Base-by-base conservation (phyloP, 2,888 invertebrate species). In the Andricus curvator region DNA sequence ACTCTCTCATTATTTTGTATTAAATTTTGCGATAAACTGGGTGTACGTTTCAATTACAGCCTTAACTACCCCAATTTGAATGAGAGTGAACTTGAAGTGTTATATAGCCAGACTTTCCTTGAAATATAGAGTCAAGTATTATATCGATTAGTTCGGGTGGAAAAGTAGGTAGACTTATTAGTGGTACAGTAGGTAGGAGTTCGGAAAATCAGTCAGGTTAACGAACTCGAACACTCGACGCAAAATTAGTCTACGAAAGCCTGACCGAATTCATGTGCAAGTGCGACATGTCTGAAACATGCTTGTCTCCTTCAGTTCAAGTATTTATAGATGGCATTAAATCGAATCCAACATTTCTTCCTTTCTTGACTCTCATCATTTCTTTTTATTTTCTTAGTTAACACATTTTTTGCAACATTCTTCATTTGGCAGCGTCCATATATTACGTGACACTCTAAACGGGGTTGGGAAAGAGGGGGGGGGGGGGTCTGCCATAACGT, bases 181-280 rank as follows among this genome's bases (percentile, higher is more conserved):
- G 15, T 48, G 41, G 41, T 68, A 68, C 44, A 70, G 20, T 56
- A 74, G 29, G 51, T 62, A 74, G 56, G 33, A 74, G 74, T 74
- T 74, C n/a, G 74, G 74, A 74, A 74, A 74, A 74, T 74, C 74
- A 56, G 56, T 77, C 86, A 85, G 91, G 90, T 90, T 86, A 89
- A 91, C 84, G 91, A 91, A 89, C 91, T 84, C 89, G 83, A 84
- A 85, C 85, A 82, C 85, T 87, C 86, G 87, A 86, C 88, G 87
- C 86, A 88, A 86, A 91, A 90, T 91, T 91, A 91, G 90, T 91
- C 87, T 87, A 88, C 84, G 84, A 84, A 87, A 84, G 85, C 84
- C 88, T 90, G 89, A 90, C 90, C 90, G 89, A 89, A 90, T 90
- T 91, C 88, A 81, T 84, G 83, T 78, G 86, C 88, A 81, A 84